Evolutionary conservation across 30 jellyfish, hydroid and myxozoan genomes (phyloP).

Genomic region (Cassiopea andromeda): DNA sequence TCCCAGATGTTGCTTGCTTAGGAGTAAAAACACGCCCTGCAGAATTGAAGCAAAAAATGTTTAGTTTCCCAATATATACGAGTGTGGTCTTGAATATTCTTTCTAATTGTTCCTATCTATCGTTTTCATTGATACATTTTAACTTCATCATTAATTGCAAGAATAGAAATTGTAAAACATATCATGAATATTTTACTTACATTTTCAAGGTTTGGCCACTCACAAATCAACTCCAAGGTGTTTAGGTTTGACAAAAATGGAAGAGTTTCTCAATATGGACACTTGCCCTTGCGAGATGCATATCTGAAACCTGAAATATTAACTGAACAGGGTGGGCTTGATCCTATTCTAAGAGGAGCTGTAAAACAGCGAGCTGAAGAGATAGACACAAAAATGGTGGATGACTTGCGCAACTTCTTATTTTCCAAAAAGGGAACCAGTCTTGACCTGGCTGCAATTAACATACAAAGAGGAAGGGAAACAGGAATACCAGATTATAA

Average conservation of each 20-base stretch:
- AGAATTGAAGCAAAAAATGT: too few relatives aligned
- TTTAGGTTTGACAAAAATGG: conserved; percentile 40
- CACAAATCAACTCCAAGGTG: conserved; percentile 40
- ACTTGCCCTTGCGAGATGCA: conserved; percentile 50
- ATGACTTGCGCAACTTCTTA: conserved; percentile 60
- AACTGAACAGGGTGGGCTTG: conserved; percentile 60
- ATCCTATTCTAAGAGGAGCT: conserved; percentile 58
- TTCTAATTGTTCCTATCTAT: too few relatives aligned
- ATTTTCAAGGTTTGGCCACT: conserved; percentile 55
- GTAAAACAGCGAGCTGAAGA: conserved; percentile 38
- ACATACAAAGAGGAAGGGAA: conserved; percentile 72
- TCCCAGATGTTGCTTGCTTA: too few relatives aligned
- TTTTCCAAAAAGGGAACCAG: conserved; percentile 23
- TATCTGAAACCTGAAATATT: conserved; percentile 47
- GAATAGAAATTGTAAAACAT: too few relatives aligned
- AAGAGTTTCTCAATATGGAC: conserved; percentile 30
- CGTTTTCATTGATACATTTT: too few relatives aligned
- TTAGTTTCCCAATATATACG: too few relatives aligned
- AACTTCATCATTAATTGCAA: too few relatives aligned
- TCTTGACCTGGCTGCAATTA: conserved; percentile 61
- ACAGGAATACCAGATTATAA: conserved; percentile 57
- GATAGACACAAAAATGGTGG: conserved; percentile 45
- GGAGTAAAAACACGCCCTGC: too few relatives aligned
- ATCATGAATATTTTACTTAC: too few relatives aligned
- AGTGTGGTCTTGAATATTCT: too few relatives aligned